A percentile compares a stretch with the other conserved stretches of the same genome.
phyloP scores from a whole-genome alignment of 2,113 vertebrate genomes.

The Cyprinodon variegatus region DNA sequence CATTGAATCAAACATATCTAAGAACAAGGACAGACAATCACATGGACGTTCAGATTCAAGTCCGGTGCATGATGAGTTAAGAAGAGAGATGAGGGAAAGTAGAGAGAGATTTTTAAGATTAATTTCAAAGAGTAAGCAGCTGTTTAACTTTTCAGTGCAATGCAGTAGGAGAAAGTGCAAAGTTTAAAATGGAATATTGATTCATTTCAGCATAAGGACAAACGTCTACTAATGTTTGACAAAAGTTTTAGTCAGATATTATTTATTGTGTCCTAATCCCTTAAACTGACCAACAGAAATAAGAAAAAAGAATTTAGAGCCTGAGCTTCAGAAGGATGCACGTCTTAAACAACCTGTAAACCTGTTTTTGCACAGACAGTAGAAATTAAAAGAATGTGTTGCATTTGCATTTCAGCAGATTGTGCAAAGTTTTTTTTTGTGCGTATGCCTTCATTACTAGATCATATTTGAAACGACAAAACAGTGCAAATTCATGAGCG shows the following conservation, averaged over 20 bases:
- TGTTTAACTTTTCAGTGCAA: constrained; percentile 46
- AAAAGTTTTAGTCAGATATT: background rate
- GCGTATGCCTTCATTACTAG: no score
- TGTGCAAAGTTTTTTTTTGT: no score
- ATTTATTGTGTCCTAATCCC: no score
- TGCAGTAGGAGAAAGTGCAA: constrained; percentile 50
- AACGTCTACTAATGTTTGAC: background rate
- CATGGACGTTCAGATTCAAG: constrained; percentile 71
- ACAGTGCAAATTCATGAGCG: no score
- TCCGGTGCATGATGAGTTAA: constrained; percentile 67
- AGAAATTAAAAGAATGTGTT: no score
- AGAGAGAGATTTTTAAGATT: constrained; percentile 46
- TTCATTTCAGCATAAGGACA: constrained; percentile 20
- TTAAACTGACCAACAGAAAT: background rate
- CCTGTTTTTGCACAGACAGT: no score
- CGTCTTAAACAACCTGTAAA: no score
- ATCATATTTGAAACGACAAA: no score
- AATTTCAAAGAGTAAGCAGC: constrained; percentile 23
- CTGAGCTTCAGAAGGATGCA: no score
- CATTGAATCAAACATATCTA: constrained; percentile 99
- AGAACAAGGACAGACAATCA: constrained; percentile 90
- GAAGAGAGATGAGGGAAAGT: constrained; percentile 55
- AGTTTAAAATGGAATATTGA: constrained; percentile 51
- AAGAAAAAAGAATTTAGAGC: background rate
- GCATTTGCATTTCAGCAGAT: no score